Conservation (phyloP, 2,113 vertebrate species). For the Cyphomyrus plagiostoma region DNA sequence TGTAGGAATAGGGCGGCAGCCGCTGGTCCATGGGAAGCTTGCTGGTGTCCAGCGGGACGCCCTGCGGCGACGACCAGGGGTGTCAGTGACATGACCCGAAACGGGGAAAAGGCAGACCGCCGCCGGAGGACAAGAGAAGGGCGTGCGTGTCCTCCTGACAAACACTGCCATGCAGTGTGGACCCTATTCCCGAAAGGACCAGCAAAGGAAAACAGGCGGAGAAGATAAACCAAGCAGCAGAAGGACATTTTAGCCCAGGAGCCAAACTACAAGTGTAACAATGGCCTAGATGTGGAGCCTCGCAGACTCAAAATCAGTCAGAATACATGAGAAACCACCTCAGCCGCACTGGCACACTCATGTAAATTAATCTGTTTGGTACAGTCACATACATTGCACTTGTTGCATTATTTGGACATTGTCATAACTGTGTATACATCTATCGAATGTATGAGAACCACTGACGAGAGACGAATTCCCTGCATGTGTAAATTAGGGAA, state of each 20-base stretch:
- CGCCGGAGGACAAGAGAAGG: background rate
- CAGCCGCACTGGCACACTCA: background rate
- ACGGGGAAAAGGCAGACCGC: background rate
- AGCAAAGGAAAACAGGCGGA: background rate
- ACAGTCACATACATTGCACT: background rate
- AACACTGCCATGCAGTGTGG: background rate
- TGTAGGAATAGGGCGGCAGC: constrained; percentile 70
- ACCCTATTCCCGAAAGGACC: background rate
- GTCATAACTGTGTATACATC: background rate
- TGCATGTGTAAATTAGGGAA: too few species aligned
- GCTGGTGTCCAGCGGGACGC: constrained; percentile 84
- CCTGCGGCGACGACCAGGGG: constrained; percentile 51
- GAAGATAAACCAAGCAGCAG: background rate
- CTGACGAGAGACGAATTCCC: background rate
- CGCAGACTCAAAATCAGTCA: background rate
- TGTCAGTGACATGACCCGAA: background rate
- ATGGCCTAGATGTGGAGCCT: background rate
- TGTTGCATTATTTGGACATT: background rate
- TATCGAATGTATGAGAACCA: background rate
- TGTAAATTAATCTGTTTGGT: background rate
- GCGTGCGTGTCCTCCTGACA: background rate
- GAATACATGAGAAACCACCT: background rate
- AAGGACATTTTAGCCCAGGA: background rate
- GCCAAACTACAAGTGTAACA: background rate
- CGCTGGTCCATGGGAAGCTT: constrained; percentile 73